Base-by-base conservation (phyloP, 2,113 vertebrate genomes). In the Otis tarda region DNA sequence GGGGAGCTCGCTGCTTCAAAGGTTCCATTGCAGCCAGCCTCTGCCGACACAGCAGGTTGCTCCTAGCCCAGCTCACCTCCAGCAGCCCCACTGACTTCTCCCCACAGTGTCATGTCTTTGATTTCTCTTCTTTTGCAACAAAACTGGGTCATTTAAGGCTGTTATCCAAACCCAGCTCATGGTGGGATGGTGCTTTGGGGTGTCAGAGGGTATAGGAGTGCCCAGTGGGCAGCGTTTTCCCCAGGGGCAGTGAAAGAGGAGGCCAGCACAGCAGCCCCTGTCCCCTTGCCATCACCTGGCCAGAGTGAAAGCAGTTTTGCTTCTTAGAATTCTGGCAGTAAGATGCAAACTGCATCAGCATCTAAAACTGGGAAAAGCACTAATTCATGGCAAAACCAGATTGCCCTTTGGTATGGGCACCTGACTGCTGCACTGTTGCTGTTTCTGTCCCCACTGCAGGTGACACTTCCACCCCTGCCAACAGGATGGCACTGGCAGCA, bases 401-500 rank as follows among this genome's bases (percentile, higher is more conserved):
- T 89, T 0, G 0, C 6, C 27, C 20, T 12, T 70, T 30, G 20
- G 10, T 47, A 16, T 22, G 12, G n/a, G 4, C 31, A 12, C n/a
- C 14, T 1, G 2, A 4, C 25, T 39, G n/a, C 21, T 23, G 45
- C 35, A 2, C 28, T 52, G n/a, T 24, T 74, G 37, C 15, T 65
- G 7, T 60, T 81, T 47, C 68, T 89, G 52, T 82, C 30, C 49
- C 60, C 7, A 0, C 3, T 68, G 45, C 74, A 89, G 84, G 68
- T 68, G 43, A 33, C 33, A 8, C 31, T 57, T 71, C 43, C 10
- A 27, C 10, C 37, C 41, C 39, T 79, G 50, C 61, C 69, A 57
- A 2, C 0, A 0, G 35, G 55, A 19, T 47, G 52, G 59, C 56
- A 31, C 50, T 25, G 71, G 59, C 76, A 87, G 35, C 0, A 1